Conservation (phyloP, 2,888 invertebrate genomes). For the Lumbricus terrestris region DNA sequence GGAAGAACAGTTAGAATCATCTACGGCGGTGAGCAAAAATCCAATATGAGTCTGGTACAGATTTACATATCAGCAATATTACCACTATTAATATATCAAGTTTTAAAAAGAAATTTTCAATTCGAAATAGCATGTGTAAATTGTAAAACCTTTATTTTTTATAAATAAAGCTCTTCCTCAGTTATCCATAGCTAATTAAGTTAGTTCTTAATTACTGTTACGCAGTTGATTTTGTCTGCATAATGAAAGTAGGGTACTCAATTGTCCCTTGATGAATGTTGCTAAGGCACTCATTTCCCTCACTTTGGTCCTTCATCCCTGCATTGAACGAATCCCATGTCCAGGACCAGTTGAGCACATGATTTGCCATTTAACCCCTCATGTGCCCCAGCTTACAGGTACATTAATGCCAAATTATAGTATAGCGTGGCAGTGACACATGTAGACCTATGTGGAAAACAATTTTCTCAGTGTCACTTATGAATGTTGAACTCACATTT, state of each 20-base stretch:
- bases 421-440: no score
- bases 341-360: no score
- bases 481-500: no score
- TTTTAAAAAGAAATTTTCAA: not conserved
- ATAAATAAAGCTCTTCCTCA: not conserved
- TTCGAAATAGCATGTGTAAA: not conserved
- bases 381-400: no score
- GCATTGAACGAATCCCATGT: no score
- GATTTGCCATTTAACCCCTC: no score
- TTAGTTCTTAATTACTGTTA: not conserved
- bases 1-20: conserved; percentile 81
- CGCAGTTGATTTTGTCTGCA: not conserved
- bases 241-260: not conserved
- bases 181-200: not conserved
- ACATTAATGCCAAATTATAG: no score
- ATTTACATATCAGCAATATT: not conserved
- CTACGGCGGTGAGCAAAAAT: conserved; percentile 74
- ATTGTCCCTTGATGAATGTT: no score
- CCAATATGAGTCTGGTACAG: not conserved
- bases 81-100: not conserved
- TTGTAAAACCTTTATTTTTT: not conserved
- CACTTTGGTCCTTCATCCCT: no score
- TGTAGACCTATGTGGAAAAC: no score
- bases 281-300: no score
- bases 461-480: no score